Percentiles rank a stretch among this genome's conserved stretches.
Conservation (phyloP, 2,797 vertebrate species). For the Rachycentron canadum region DNA sequence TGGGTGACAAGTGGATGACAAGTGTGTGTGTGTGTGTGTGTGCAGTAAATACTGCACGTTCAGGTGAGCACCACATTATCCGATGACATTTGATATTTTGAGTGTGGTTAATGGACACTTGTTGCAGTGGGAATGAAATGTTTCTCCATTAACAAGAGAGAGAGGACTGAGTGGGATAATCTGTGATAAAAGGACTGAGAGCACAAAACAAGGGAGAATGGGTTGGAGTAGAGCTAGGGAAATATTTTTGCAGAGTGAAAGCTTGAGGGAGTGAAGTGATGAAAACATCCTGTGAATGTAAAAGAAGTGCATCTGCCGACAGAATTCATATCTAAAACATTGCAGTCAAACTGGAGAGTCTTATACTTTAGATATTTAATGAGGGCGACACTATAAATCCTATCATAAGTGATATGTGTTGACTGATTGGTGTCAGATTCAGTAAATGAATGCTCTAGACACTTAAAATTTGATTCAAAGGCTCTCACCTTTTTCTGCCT, state of each 20-base stretch:
- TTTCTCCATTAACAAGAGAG: neutral
- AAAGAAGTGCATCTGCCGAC: constrained; percentile 58
- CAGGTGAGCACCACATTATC: constrained; percentile 24
- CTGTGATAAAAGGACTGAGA: constrained; percentile 9
- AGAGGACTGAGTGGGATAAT: constrained; percentile 16
- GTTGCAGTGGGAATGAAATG: constrained; percentile 8
- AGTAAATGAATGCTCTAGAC: constrained; percentile 7
- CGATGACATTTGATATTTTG: constrained; percentile 23
- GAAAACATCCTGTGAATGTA: constrained; percentile 58
- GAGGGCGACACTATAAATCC: neutral
- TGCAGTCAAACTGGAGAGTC: constrained; percentile 26
- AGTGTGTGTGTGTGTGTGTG: constrained; percentile 12
- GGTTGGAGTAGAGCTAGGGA: neutral
- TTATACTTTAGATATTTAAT: constrained; percentile 7
- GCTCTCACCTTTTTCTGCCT: constrained; percentile 65
- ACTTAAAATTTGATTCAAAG: neutral
- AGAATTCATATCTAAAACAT: constrained; percentile 70
- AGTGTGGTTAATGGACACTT: neutral
- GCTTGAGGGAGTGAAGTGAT: constrained; percentile 30
- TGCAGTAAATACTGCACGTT: constrained; percentile 44
- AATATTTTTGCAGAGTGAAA: constrained; percentile 22
- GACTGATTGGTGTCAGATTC: neutral
- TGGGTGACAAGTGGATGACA: constrained; percentile 25
- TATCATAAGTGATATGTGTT: neutral
- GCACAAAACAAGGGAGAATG: constrained; percentile 6